Conservation (phyloP, 1,140 invertebrate genomes). For the Piezodorus guildinii region DNA sequence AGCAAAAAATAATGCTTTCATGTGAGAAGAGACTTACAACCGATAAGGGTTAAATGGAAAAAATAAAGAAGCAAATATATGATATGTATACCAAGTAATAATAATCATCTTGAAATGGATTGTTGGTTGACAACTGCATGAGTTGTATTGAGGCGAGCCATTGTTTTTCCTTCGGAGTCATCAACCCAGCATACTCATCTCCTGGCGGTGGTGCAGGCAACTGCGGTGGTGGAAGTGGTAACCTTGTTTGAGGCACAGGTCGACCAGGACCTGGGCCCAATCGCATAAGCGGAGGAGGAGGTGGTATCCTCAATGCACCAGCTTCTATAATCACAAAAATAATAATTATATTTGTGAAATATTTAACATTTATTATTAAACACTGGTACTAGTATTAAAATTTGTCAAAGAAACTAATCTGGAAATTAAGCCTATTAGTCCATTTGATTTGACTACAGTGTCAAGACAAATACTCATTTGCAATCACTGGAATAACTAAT, state of each 20-base stretch:
- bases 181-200: conserved; percentile 79
- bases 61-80: too few relatives aligned
- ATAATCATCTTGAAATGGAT: conserved; percentile 75
- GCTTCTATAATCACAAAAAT: background rate
- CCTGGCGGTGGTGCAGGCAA: conserved; percentile 24
- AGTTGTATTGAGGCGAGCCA: conserved; percentile 89
- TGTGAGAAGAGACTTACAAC: too few relatives aligned
- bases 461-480: too few relatives aligned
- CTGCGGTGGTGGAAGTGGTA: background rate
- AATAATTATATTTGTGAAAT: background rate
- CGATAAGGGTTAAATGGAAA: too few relatives aligned
- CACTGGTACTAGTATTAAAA: too few relatives aligned
- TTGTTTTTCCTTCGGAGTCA: conserved; percentile 83
- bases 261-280: conserved; percentile 6
- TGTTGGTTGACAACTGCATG: conserved; percentile 72
- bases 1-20: too few relatives aligned
- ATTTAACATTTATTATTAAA: too few relatives aligned
- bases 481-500: too few relatives aligned
- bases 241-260: background rate
- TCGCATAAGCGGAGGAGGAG: background rate
- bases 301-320: conserved; percentile 2
- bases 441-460: too few relatives aligned
- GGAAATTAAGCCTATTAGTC: too few relatives aligned
- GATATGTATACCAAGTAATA: conserved; percentile 56
- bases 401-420: too few relatives aligned